These are phyloP conservation scores for Phyllotreta striolata DNA, from an alignment of 2,888 invertebrate genomes.

Conservation along the genomic window DNA sequence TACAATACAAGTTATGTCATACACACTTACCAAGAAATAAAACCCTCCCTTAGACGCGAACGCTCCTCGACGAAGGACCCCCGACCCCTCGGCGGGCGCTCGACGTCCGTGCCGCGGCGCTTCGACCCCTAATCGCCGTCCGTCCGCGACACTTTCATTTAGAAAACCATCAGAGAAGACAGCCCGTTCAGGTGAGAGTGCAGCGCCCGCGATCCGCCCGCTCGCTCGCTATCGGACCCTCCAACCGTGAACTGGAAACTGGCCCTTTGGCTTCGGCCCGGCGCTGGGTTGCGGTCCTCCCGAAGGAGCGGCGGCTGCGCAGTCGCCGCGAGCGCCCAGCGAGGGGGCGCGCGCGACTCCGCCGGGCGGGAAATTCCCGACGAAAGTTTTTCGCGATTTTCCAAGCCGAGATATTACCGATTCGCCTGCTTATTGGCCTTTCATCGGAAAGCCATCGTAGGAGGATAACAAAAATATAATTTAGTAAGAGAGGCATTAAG, in stretches of 20 bases:
- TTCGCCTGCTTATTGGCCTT: too few species aligned
- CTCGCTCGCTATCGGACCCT: constrained; percentile 52
- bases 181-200: constrained; percentile 28
- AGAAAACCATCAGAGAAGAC: constrained; percentile 21
- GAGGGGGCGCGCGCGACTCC: neutral
- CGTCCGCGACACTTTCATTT: constrained; percentile 8
- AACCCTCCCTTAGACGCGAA: neutral
- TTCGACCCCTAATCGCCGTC: constrained; percentile 5
- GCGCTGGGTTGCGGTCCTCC: constrained; percentile 52
- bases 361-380: too few species aligned
- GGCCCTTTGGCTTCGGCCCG: constrained; percentile 37
- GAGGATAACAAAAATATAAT: too few species aligned
- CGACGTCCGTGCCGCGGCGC: neutral
- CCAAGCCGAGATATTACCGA: too few species aligned
- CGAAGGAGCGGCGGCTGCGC: constrained; percentile 50
- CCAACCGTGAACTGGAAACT: constrained; percentile 48
- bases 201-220: constrained; percentile 37
- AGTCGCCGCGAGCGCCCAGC: neutral
- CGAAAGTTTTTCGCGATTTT: too few species aligned
- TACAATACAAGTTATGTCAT: constrained; percentile 5
- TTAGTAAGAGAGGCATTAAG: too few species aligned
- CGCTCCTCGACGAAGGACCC: neutral
- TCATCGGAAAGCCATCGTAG: too few species aligned
- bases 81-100: neutral
- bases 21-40: neutral